Evolutionary conservation across 2,113 vertebrate species (phyloP), one percentile per base, ranked within the genome.

Genomic region (Rhinoderma darwinii): DNA sequence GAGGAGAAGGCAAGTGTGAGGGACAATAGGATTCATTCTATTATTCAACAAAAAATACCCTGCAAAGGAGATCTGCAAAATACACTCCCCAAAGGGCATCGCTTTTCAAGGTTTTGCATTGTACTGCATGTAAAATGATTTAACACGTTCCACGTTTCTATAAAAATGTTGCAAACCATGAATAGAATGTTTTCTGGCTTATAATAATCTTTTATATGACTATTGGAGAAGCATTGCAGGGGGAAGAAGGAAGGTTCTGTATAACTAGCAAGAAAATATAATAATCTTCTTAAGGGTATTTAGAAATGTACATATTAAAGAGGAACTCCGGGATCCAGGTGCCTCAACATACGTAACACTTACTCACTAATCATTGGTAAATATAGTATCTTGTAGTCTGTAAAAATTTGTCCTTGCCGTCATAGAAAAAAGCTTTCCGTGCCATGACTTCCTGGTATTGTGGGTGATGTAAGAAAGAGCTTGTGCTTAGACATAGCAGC

Each of bases 21-120:
- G 78, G 51, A 81, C 54, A 81, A 78, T 78, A 54, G 75, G 44
- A 51, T 78, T 51, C 75, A 51, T 78, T 78, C 75, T 54, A 51
- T 78, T 78, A 78, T 78, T 78, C 44, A 51, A 54, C 75, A 78
- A 54, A 50, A 78, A 78, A 43, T 50, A 17, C 44, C 74, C 47
- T 35, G 27, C 75, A 78, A 78, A 50, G 27, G 47, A 30, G 51
- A 61, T 39, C 22, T 17, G 51, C 37, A 81, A 81, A 81, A 81
- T 61, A 61, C 12, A 41, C 51, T 56, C 32, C 56, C 51, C 56
- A 61, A 43, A 61, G 54, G 51, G 37, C 78, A 61, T 27, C 56
- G 56, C 51, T 81, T 61, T 63, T 61, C 54, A 81, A 78, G 35
- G 56, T 81, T 63, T 63, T n/a, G 22, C 78, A 63, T 61, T 81